Evolutionary conservation across 2,888 invertebrate species (phyloP).

Genomic region (Pseudococcus viburni): DNA sequence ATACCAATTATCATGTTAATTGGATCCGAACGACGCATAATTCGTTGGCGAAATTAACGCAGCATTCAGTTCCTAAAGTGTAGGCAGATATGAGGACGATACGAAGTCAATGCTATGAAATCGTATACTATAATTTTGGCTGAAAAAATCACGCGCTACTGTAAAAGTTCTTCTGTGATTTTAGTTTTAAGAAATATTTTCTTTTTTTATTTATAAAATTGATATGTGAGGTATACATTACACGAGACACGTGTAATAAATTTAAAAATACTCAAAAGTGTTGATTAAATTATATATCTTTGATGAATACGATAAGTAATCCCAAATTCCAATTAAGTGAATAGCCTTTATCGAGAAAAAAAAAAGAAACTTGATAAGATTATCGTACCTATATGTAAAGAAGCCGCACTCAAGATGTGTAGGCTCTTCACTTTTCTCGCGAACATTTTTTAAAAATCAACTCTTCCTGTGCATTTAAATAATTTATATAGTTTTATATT

Average conservation of each 20-base stretch:
- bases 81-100: not conserved
- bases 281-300: not conserved
- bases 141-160: not conserved
- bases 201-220: too few species aligned
- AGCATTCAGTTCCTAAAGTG: not conserved
- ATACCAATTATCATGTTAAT: slow-evolving; percentile 15
- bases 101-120: not conserved
- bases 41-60: not conserved
- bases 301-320: not conserved
- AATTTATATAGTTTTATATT: not conserved
- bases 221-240: too few species aligned
- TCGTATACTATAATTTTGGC: not conserved
- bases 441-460: not conserved
- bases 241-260: too few species aligned
- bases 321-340: not conserved
- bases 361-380: not conserved
- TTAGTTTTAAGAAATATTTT: not conserved
- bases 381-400: not conserved
- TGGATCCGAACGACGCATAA: slow-evolving; percentile 10
- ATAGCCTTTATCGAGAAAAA: not conserved
- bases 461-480: too few species aligned
- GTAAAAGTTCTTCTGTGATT: slow-evolving; percentile 1
- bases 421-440: not conserved
- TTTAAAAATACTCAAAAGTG: too few species aligned
- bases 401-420: not conserved